Evolutionary conservation across 2,888 invertebrate genomes (phyloP).

Genomic region (Drosophila yooni): DNA sequence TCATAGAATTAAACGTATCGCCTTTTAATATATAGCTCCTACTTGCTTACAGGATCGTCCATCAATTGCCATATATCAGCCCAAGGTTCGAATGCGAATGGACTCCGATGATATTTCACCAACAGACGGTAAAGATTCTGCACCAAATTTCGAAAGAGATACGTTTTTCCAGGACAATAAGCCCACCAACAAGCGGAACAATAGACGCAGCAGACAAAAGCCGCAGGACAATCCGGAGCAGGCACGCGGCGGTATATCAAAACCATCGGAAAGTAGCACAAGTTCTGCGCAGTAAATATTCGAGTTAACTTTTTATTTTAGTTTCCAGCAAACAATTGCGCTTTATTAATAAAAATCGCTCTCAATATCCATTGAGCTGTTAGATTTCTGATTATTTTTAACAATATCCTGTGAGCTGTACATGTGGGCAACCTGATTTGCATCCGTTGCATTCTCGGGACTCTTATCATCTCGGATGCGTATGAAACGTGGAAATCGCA

Average conservation of each 20-base stretch:
- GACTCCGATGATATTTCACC: slow-evolving; percentile 71
- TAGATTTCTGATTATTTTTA: slow-evolving; percentile 87
- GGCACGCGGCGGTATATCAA: slow-evolving; percentile 39
- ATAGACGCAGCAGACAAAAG: slow-evolving; percentile 57
- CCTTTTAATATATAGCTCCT: not conserved
- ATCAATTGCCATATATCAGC: slow-evolving; percentile 94
- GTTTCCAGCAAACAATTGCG: not conserved
- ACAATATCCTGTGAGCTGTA: slow-evolving; percentile 97
- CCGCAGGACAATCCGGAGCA: slow-evolving; percentile 22
- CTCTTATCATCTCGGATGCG: slow-evolving; percentile 95
- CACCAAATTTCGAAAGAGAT: slow-evolving; percentile 38
- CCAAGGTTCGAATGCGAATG: slow-evolving; percentile 85
- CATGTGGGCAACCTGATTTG: slow-evolving; percentile 95
- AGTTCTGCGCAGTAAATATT: slow-evolving; percentile 35
- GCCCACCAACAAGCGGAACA: slow-evolving; percentile 36
- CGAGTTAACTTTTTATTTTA: slow-evolving; percentile 21
- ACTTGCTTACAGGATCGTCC: slow-evolving; percentile 90
- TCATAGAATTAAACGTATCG: not conserved
- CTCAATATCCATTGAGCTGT: slow-evolving; percentile 63
- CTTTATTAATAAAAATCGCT: slow-evolving; percentile 83
- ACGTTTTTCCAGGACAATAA: slow-evolving; percentile 43
- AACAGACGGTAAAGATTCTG: slow-evolving; percentile 31
- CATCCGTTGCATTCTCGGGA: slow-evolving; percentile 95
- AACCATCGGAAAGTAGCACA: slow-evolving; percentile 62
- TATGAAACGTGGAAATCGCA: slow-evolving; percentile 96